These are phyloP conservation scores for Thinocorus orbignyianus DNA, from an alignment of 2,113 vertebrate species.

Conservation along the genomic window DNA sequence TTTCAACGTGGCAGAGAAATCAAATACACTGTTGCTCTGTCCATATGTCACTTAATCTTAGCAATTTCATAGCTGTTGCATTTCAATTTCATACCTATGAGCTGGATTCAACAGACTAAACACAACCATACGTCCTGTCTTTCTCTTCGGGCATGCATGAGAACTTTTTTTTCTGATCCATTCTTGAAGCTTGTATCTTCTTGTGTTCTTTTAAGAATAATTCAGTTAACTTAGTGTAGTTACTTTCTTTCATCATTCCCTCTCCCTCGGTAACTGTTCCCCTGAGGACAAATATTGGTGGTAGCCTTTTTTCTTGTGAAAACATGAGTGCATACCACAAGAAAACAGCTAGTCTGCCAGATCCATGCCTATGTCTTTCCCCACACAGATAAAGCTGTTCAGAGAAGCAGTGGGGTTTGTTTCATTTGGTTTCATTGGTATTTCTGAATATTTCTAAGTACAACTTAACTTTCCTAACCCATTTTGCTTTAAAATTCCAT, in stretches of 20 bases:
- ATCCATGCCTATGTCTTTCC: not conserved
- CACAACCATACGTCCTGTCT: not conserved
- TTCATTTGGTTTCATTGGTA: not conserved
- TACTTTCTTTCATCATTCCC: not conserved
- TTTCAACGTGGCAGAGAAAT: not conserved
- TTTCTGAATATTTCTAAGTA: not conserved
- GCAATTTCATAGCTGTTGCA: constrained; percentile 41
- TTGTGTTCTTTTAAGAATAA: not conserved
- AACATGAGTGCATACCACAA: not conserved
- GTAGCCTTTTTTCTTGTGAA: not conserved
- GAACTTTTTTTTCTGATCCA: not conserved
- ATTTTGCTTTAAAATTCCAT: not conserved
- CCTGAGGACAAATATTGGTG: not conserved
- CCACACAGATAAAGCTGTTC: not conserved
- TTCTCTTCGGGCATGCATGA: not conserved
- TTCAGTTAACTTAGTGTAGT: not conserved
- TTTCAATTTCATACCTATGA: constrained; percentile 48
- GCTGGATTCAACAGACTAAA: not conserved
- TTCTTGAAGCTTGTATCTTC: not conserved
- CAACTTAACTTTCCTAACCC: not conserved
- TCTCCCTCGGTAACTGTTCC: not conserved
- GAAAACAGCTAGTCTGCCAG: not conserved
- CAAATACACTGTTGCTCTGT: not conserved
- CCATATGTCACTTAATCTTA: not conserved
- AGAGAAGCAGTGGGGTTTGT: not conserved